phyloP scores from a whole-genome alignment of 2,888 invertebrate genomes.

The Ecliptopera silaceata region DNA sequence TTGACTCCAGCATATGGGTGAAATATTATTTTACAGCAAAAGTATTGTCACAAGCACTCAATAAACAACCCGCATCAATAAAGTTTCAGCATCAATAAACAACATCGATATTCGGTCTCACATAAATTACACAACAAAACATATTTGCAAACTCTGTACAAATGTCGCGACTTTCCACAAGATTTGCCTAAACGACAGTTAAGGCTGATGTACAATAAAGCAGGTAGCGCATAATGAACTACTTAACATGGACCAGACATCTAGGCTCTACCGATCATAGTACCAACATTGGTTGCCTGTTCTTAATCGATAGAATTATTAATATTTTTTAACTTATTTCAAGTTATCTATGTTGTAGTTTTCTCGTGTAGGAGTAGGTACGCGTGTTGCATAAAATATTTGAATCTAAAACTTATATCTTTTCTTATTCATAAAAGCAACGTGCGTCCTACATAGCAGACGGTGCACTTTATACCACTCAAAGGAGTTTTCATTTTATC shows the following conservation, averaged over 20 bases:
- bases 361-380: too few species aligned
- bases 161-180: constrained; percentile 20
- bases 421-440: too few species aligned
- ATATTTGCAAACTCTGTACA: constrained; percentile 21
- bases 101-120: constrained; percentile 17
- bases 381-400: too few species aligned
- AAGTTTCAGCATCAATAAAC: constrained; percentile 2
- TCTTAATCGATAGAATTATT: too few species aligned
- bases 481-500: constrained; percentile 1
- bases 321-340: too few species aligned
- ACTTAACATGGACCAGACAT: too few species aligned
- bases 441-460: too few species aligned
- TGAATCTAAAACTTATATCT: too few species aligned
- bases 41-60: not conserved
- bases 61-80: not conserved
- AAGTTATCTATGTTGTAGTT: too few species aligned
- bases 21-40: not conserved
- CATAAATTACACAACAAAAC: constrained; percentile 24
- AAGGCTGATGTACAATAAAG: not conserved
- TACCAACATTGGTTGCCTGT: too few species aligned
- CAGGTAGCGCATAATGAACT: not conserved
- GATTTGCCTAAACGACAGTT: constrained; percentile 32
- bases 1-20: too few species aligned
- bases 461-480: not conserved
- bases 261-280: too few species aligned